Evolutionary conservation across 1,140 invertebrate genomes (phyloP), one percentile per base, ranked within the genome.

Genomic region (Idris sp.): DNA sequence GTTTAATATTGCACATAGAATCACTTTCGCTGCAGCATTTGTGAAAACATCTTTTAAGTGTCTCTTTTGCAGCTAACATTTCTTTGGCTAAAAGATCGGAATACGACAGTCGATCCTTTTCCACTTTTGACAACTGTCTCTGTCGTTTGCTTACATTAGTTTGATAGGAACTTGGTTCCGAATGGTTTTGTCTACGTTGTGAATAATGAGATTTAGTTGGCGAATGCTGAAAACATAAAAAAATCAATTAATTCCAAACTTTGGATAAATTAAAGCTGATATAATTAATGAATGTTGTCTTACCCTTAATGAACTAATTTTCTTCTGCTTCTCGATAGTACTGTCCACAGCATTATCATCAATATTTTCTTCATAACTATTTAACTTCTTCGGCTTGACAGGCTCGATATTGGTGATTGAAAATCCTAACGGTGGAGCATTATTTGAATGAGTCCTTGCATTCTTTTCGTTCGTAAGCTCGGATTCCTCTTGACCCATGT

Each of bases 11-110:
- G 14, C 8, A 54, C 41, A 6, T 68, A 1, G 49, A 41, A 38
- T 11, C 43, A n/a, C 36, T 31, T 3, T 78, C 59, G 4, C 11
- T 36, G 6, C 10, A 67, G 15, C 67, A 72, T 25, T 54, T 79
- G 6, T 74, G 73, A 11, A 88, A 72, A 67, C 83, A 88, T 8
- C 81, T 82, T 31, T 83, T 86, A 5, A 88, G 53, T 3, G 83
- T 84, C 30, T 88, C 86, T 14, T 88, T 88, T 5, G 86, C 86
- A 15, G 86, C 86, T 11, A 87, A 48, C 5, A 88, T 83, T 72
- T 88, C 83, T 44, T 86, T 87, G 14, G 83, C 80, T 35, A 87
- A 67, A 9, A 78, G 72, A 48, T 87, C 85, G 0, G 83, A 82
- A 31, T 73, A 78, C 8, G 79, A 82, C 10, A 61, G n/a, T 7